A percentile compares a stretch with the other conserved stretches of the same genome.
These are phyloP conservation scores for Mesoligia furuncula DNA, from an alignment of 2,888 invertebrate species.

Conservation along the genomic window DNA sequence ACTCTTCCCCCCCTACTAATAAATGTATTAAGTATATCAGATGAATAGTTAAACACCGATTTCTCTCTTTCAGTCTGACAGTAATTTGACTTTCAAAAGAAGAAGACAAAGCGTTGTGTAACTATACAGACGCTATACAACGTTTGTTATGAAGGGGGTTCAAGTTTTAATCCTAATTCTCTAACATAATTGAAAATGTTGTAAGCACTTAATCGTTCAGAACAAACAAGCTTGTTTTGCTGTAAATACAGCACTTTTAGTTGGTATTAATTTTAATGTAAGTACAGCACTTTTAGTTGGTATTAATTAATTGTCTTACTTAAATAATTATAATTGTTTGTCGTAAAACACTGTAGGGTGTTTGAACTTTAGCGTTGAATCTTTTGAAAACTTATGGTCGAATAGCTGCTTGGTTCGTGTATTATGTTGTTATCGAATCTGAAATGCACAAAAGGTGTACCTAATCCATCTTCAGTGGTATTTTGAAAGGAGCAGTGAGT, in stretches of 20 bases:
- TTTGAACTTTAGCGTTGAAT: neutral
- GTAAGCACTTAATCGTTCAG: constrained; percentile 29
- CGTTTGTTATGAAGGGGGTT: neutral
- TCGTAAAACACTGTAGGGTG: neutral
- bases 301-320: constrained; percentile 22
- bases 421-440: neutral
- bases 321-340: constrained; percentile 7
- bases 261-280: constrained; percentile 3
- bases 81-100: too few species aligned
- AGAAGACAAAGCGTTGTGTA: too few species aligned
- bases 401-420: neutral
- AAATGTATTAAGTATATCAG: too few species aligned
- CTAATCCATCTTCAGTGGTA: neutral
- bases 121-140: too few species aligned
- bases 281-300: neutral
- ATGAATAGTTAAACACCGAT: too few species aligned
- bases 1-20: too few species aligned
- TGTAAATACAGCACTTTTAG: neutral
- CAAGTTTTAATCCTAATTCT: constrained; percentile 14
- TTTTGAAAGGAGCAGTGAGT: neutral
- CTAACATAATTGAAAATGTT: constrained; percentile 30
- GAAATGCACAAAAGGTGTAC: neutral
- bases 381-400: neutral
- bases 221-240: constrained; percentile 18
- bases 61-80: too few species aligned